Base-by-base conservation (phyloP, 2,888 invertebrate species). In the Ptychoptera contaminata region DNA sequence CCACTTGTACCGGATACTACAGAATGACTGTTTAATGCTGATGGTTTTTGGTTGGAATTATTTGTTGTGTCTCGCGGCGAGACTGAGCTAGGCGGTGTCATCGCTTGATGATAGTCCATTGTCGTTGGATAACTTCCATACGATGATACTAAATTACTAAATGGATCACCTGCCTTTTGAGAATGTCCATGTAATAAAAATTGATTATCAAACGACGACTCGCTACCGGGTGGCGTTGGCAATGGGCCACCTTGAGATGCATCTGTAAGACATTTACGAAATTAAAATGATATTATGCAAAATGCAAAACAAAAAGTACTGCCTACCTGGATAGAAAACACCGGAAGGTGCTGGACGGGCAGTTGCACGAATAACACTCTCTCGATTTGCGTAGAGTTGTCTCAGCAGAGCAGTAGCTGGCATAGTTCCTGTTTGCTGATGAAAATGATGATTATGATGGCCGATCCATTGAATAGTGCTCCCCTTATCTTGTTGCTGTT, bases 51-150 rank as follows among this genome's bases (percentile, higher is more conserved):
- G 65, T 50, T 64, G 67, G 58, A 50, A 70, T 55, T 59, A 62
- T 83, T 60, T 73, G 74, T 62, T 69, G 77, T 88, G 58, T 93
- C 93, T 48, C 92, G 74, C 0, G 94, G 93, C 6, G 93, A 93
- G 2, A 93, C 93, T 4, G 93, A 93, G n/a, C 91, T 90, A 43
- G 94, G 94, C 43, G 93, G 93, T 5, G 93, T 93, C 87, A 94
- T 93, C 40, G 90, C 88, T 36, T 88, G 83, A 62, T 92, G 92
- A 57, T 88, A 88, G 57, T 87, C 87, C 50, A 81, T 82, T 47
- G 73, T 69, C 51, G 75, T 74, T 36, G 79, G 75, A 54, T 79
- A 79, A 40, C 70, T 67, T 30, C 67, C 63, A 49, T 73, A 75
- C 1, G 72, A 70, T 9, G 73, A 72, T 10, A 73, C 73, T 38